Conservation (phyloP, 2,888 invertebrate species). For the Trilocha varians region DNA sequence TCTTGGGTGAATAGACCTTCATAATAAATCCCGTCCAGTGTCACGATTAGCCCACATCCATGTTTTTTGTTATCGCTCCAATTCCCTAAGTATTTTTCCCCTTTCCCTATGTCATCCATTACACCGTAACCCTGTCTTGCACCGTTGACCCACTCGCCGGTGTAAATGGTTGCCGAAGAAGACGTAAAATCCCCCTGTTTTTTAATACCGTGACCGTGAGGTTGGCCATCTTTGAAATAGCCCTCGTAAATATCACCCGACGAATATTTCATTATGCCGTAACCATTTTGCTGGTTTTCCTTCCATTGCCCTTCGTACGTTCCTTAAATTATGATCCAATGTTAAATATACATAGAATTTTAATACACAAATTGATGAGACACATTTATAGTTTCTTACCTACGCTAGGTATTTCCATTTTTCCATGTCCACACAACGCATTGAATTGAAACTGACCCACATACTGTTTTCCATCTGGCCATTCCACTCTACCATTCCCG, state of each 20-base stretch:
- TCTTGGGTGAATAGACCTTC: constrained; percentile 90
- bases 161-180: constrained; percentile 84
- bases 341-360: not conserved
- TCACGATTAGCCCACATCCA: constrained; percentile 89
- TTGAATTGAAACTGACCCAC: constrained; percentile 86
- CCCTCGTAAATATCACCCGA: constrained; percentile 90
- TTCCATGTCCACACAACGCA: constrained; percentile 80
- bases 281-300: constrained; percentile 87
- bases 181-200: constrained; percentile 85
- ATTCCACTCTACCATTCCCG: constrained; percentile 86
- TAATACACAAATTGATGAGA: not conserved
- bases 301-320: constrained; percentile 87
- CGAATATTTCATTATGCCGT: constrained; percentile 81
- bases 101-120: constrained; percentile 87
- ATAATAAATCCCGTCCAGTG: constrained; percentile 91
- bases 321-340: constrained; percentile 48
- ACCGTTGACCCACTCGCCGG: constrained; percentile 90
- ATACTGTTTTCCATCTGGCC: constrained; percentile 85
- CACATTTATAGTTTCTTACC: constrained; percentile 43
- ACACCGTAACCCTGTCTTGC: constrained; percentile 90
- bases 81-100: constrained; percentile 92
- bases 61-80: constrained; percentile 90
- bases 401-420: constrained; percentile 76
- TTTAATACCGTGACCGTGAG: constrained; percentile 89
- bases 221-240: constrained; percentile 86